Percentiles rank a stretch among this genome's conserved stretches.
Conservation (phyloP, 1,140 invertebrate genomes). For the Danaus melanippus region DNA sequence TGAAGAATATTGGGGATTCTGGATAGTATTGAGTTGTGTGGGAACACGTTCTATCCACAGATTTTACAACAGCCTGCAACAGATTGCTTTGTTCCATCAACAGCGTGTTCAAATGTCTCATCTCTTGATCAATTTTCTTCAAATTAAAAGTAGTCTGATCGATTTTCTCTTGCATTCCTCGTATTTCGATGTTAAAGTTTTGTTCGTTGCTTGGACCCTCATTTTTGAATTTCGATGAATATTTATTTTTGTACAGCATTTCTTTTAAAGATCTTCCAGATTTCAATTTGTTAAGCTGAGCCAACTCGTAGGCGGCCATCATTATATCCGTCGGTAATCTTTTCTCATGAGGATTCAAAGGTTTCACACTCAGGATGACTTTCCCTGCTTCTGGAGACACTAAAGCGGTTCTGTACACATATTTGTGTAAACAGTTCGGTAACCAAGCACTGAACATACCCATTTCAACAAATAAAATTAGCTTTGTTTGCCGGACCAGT, state of each 20-base stretch:
- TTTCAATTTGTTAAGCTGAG: conserved; percentile 67
- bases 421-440: conserved; percentile 68
- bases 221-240: conserved; percentile 49
- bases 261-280: conserved; percentile 53
- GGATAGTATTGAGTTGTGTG: conserved; percentile 24
- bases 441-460: conserved; percentile 75
- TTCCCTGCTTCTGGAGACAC: conserved; percentile 73
- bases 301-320: conserved; percentile 76
- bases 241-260: conserved; percentile 54
- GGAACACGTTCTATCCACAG: conserved; percentile 27
- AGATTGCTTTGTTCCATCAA: conserved; percentile 53
- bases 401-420: conserved; percentile 69
- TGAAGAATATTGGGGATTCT: conserved; percentile 47
- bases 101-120: conserved; percentile 55
- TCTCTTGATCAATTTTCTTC: conserved; percentile 64
- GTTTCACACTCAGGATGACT: conserved; percentile 76
- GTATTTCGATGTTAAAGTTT: conserved; percentile 53
- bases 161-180: conserved; percentile 63
- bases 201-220: conserved; percentile 39
- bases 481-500: conserved; percentile 77
- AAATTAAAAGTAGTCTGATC: conserved; percentile 63
- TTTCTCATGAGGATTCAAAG: conserved; percentile 77
- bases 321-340: conserved; percentile 76
- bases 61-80: conserved; percentile 50
- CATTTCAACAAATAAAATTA: conserved; percentile 79